Percentiles rank a stretch among this genome's conserved stretches.
These are phyloP conservation scores for Drosophila mauritiana DNA, from an alignment of 1,140 invertebrate species.

Conservation along the genomic window DNA sequence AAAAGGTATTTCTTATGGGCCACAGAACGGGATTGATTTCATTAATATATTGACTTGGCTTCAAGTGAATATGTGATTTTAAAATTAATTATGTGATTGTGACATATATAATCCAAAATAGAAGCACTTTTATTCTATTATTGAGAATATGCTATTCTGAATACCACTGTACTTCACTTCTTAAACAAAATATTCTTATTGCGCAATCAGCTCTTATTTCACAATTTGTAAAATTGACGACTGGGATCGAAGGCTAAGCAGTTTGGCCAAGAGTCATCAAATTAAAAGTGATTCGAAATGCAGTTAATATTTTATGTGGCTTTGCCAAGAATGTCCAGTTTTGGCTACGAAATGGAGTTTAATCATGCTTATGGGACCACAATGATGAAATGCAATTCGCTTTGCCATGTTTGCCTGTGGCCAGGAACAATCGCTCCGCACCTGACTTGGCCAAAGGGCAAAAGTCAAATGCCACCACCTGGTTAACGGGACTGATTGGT, in stretches of 20 bases:
- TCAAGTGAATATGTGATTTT: background rate
- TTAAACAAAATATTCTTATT: too few relatives aligned
- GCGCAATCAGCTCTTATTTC: too few relatives aligned
- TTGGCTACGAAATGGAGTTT: slow-evolving; percentile 39
- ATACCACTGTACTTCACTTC: too few relatives aligned
- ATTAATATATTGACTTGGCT: background rate
- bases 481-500: slow-evolving; percentile 30
- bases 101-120: too few relatives aligned
- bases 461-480: slow-evolving; percentile 49
- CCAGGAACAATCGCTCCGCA: slow-evolving; percentile 18
- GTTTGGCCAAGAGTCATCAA: slow-evolving; percentile 11
- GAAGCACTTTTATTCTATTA: too few relatives aligned
- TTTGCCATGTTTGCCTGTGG: slow-evolving; percentile 62
- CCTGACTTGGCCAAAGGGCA: slow-evolving; percentile 37
- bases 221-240: background rate
- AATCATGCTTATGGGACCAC: slow-evolving; percentile 58
- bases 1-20: background rate
- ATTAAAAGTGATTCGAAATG: slow-evolving; percentile 29
- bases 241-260: background rate
- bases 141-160: too few relatives aligned
- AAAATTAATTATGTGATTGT: too few relatives aligned
- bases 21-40: too few relatives aligned
- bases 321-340: slow-evolving; percentile 8
- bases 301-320: slow-evolving; percentile 51
- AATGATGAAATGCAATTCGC: slow-evolving; percentile 59